Conservation (phyloP, 2,113 vertebrate genomes). For the Brachypodius melanocephalos region DNA sequence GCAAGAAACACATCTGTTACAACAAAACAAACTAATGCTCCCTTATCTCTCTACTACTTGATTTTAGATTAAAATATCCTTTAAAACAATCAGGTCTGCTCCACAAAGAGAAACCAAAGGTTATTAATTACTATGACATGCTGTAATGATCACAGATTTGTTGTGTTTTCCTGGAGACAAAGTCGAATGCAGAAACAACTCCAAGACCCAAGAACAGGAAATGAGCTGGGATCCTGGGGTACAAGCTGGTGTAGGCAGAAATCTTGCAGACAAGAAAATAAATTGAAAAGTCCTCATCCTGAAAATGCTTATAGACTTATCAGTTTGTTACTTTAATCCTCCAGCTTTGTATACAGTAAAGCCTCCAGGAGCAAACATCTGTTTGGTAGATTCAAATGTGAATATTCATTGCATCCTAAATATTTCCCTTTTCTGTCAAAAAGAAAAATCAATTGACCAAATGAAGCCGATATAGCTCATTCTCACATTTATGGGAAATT, state of each 20-base stretch:
- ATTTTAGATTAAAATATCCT: conserved; percentile 54
- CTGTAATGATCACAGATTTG: conserved; percentile 19
- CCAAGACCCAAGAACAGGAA: neutral
- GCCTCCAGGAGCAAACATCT: neutral
- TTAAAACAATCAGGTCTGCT: conserved; percentile 27
- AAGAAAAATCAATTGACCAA: neutral
- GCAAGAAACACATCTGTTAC: conserved; percentile 23
- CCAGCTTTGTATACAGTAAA: neutral
- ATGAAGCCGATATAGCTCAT: neutral
- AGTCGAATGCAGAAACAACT: neutral
- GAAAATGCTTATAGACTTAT: neutral
- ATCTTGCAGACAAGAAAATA: neutral
- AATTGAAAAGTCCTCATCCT: neutral
- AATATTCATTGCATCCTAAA: neutral
- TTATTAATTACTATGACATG: conserved; percentile 46
- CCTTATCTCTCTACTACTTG: neutral
- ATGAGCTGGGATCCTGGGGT: neutral
- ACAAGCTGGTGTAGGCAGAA: neutral
- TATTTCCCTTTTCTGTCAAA: neutral
- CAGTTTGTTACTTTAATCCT: neutral
- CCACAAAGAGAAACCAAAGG: conserved; percentile 7
- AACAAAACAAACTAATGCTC: neutral
- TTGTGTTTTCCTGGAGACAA: conserved; percentile 1
- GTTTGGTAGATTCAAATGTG: neutral
- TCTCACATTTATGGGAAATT: neutral